Evolutionary conservation across 2,797 vertebrate genomes (phyloP).

Genomic region (Gambelia wislizenii): DNA sequence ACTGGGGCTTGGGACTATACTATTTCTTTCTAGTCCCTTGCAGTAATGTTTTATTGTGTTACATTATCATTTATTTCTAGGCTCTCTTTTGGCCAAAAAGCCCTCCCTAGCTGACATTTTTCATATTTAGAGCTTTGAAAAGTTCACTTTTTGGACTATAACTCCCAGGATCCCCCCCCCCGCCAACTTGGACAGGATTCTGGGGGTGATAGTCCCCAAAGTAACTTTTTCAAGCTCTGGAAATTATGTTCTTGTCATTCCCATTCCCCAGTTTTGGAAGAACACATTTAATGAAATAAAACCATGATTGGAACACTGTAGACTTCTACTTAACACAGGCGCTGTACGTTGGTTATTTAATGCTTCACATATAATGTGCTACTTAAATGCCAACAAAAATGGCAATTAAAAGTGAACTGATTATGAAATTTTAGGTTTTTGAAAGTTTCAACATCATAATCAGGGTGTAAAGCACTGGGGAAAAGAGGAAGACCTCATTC

Average conservation of each 20-base stretch:
- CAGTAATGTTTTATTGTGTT: neutral
- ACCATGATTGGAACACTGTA: neutral
- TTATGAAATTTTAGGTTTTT: too few species aligned
- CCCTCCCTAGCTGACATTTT: too few species aligned
- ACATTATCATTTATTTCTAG: neutral
- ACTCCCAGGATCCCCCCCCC: neutral
- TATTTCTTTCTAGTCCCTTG: neutral
- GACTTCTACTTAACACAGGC: neutral
- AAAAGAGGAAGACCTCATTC: too few species aligned
- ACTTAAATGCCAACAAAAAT: neutral
- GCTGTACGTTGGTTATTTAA: neutral
- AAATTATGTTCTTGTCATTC: neutral
- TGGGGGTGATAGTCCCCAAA: too few species aligned
- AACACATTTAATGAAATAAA: neutral
- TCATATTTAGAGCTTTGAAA: neutral
- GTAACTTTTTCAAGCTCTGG: too few species aligned
- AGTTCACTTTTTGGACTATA: neutral
- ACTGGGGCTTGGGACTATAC: neutral
- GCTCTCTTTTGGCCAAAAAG: neutral
- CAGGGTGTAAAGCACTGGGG: too few species aligned
- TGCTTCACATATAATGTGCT: neutral
- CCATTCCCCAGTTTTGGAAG: neutral
- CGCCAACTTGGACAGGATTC: too few species aligned
- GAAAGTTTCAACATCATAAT: too few species aligned
- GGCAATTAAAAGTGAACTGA: neutral